Base-by-base conservation (phyloP, 2,888 invertebrate species). In the Baccha elongata region DNA sequence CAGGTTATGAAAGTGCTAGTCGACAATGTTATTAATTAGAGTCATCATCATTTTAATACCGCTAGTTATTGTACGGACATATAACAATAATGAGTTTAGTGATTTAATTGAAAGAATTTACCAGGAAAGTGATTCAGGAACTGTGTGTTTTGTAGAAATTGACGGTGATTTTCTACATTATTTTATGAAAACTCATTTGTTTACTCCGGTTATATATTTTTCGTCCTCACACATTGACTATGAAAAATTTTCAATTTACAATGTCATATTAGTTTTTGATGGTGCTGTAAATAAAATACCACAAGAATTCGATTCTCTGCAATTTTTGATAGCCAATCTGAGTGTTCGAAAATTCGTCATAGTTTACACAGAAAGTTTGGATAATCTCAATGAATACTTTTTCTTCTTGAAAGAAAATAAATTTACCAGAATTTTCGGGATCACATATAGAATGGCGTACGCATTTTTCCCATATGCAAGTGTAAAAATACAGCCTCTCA, bases 351-450 rank as follows among this genome's bases (percentile, higher is more conserved):
- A 60, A 52, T 69, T 53, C 8, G 52, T 53, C 3, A 15, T 79
- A 1, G 21, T 64, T 21, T 26, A 6, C 6, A 26, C 46, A 8
- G 10, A 21, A 1, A 48, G 1, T 15, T 1, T 15, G 0, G n/a
- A 35, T 0, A 10, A 3, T 0, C 42, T 80, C 0, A 8, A 29
- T 0, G 7, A 8, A 8, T 26, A 13, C 7, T 60, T 65, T 17
- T 10, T 15, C 0, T 80, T 29, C 10, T 69, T 80, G 1, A 6
- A n/a, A 3, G 7, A 40, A n/a, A n/a, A 26, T 1, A 68, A 44
- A 7, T 75, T 75, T 4, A 68, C 50, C 3, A 42, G 60, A 23
- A 68, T 75, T 13, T 75, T 60, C 17, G 75, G 68, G 8, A 19
- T 52, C 1, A 3, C 42, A 4, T 35, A 15, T 0, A 50, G 23